phyloP scores from a whole-genome alignment of 2,888 invertebrate genomes.

The Cecidostiba fungosa region DNA sequence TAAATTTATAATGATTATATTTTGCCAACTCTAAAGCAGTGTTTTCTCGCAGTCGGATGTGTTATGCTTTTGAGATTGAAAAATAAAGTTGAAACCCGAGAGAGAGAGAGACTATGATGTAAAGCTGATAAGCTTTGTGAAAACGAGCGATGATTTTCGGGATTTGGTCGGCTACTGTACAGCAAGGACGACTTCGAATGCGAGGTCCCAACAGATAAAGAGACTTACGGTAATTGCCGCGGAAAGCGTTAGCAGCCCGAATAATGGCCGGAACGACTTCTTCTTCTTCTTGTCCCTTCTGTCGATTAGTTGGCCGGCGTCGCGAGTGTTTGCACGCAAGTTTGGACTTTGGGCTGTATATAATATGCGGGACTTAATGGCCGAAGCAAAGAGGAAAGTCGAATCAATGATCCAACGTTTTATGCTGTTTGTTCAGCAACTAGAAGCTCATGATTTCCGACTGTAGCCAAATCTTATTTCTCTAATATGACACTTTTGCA shows the following conservation, averaged over 20 bases:
- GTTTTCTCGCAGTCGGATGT: no score
- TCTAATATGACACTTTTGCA: no score
- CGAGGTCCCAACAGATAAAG: slow-evolving; percentile 69
- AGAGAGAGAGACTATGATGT: no score
- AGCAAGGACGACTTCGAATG: slow-evolving; percentile 45
- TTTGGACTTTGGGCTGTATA: not conserved
- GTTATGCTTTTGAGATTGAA: no score
- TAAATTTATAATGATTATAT: no score
- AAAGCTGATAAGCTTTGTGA: not conserved
- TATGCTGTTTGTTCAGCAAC: slow-evolving; percentile 40
- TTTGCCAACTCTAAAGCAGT: no score
- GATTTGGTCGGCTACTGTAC: not conserved
- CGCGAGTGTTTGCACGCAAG: not conserved
- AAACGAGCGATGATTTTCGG: not conserved
- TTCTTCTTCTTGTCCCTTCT: not conserved
- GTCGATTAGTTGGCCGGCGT: not conserved
- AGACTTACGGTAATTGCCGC: slow-evolving; percentile 75
- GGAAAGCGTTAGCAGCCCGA: slow-evolving; percentile 11
- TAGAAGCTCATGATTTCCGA: not conserved
- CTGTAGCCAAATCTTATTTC: not conserved
- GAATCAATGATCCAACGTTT: slow-evolving; percentile 44
- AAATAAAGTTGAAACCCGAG: not conserved
- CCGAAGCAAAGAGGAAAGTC: not conserved
- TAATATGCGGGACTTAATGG: not conserved
- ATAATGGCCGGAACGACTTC: slow-evolving; percentile 33